phyloP scores from a whole-genome alignment of 2,113 vertebrate genomes.

The Callopanchax toddi region DNA sequence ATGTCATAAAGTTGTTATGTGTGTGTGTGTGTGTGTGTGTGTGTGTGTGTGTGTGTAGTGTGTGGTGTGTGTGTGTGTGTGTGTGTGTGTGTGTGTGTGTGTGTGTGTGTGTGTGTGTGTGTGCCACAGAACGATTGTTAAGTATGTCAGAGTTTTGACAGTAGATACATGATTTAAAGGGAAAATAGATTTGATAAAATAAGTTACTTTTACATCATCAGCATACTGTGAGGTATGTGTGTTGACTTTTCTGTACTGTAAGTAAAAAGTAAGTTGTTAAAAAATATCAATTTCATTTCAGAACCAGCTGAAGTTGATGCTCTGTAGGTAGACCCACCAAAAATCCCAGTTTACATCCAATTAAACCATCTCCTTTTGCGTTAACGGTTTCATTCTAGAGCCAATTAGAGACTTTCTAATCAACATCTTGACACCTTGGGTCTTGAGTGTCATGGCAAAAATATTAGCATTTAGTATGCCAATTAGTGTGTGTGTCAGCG shows the following conservation, averaged over 20 bases:
- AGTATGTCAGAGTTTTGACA: neutral
- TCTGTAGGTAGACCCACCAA: constrained; percentile 46
- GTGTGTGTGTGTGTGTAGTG: neutral
- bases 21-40: neutral
- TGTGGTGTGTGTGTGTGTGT: neutral
- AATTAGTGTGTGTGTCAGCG: constrained; percentile 64
- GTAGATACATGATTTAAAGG: constrained; percentile 1
- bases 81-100: constrained; percentile 1
- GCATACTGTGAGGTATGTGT: no score
- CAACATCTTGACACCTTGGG: constrained; percentile 70
- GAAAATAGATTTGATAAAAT: constrained; percentile 10
- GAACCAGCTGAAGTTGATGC: constrained; percentile 12
- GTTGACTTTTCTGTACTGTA: no score
- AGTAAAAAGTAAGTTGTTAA: constrained; percentile 9
- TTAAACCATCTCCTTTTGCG: constrained; percentile 53
- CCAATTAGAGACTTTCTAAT: constrained; percentile 74
- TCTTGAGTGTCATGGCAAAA: constrained; percentile 67
- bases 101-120: constrained; percentile 5
- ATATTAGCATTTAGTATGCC: constrained; percentile 74
- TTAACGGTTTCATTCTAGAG: constrained; percentile 62
- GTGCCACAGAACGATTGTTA: neutral
- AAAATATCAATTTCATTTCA: constrained; percentile 18
- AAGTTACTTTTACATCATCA: neutral
- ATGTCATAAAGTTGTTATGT: constrained; percentile 9
- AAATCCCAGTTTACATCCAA: constrained; percentile 56